phyloP scores from a whole-genome alignment of 2,113 vertebrate genomes.

The Dascyllus trimaculatus region DNA sequence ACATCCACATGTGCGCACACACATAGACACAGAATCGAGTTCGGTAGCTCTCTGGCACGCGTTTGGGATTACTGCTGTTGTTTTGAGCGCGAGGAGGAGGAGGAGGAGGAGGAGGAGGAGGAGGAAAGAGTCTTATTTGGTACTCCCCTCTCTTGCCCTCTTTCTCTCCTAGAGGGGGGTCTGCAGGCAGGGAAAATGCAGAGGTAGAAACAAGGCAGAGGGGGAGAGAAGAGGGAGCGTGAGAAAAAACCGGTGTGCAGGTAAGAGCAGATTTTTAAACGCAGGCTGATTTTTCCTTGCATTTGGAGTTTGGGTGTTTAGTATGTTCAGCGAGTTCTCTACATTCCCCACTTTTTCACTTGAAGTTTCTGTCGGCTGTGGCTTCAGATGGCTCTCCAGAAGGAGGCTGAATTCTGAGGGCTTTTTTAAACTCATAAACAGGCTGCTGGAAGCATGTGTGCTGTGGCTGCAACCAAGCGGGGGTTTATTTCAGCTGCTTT shows the following conservation, averaged over 20 bases:
- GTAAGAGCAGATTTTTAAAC: constrained; percentile 60
- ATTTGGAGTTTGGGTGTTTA: neutral
- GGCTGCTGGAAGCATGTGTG: neutral
- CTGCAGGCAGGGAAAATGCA: constrained; percentile 63
- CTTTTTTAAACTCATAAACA: neutral
- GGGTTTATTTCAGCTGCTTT: neutral
- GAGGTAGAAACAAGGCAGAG: constrained; percentile 56
- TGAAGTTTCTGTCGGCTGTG: neutral
- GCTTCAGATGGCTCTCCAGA: constrained; percentile 1
- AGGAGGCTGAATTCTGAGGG: neutral
- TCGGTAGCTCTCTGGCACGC: constrained; percentile 77
- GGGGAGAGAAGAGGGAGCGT: constrained; percentile 43
- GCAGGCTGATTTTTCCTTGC: neutral
- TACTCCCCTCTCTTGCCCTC: constrained; percentile 59
- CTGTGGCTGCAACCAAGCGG: neutral
- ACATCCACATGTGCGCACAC: constrained; percentile 30
- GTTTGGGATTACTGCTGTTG: constrained; percentile 77
- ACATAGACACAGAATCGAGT: constrained; percentile 40
- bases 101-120: constrained; percentile 41
- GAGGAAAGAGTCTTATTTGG: constrained; percentile 70
- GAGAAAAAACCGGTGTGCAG: constrained; percentile 65
- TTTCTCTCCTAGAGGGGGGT: constrained; percentile 56
- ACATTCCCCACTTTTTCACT: neutral
- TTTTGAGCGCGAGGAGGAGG: constrained; percentile 58
- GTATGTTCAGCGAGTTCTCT: neutral